These are phyloP conservation scores for Unio delphinus DNA, from an alignment of 2,888 invertebrate species.

Conservation along the genomic window DNA sequence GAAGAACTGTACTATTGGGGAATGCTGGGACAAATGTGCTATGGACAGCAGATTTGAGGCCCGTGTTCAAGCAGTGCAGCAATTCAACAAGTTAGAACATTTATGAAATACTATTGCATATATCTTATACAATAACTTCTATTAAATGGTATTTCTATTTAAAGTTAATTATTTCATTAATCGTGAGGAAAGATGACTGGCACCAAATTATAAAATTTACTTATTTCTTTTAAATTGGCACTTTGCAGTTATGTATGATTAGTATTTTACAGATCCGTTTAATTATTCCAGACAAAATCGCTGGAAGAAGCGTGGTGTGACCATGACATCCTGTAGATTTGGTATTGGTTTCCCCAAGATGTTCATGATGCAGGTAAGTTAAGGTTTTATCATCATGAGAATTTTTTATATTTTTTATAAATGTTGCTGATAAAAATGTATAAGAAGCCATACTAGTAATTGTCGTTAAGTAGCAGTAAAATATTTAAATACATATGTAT, in stretches of 20 bases:
- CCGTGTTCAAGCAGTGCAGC: constrained; percentile 51
- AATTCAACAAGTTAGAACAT: constrained; percentile 65
- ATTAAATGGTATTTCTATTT: not conserved
- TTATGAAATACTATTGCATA: not conserved
- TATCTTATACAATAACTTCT: not conserved
- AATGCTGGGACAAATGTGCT: constrained; percentile 69
- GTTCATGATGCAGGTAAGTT: constrained; percentile 73
- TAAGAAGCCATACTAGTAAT: too few species aligned
- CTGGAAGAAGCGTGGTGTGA: constrained; percentile 81
- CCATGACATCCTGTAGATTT: constrained; percentile 45
- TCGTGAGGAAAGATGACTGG: too few species aligned
- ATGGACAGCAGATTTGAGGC: constrained; percentile 56
- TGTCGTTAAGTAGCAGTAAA: not conserved
- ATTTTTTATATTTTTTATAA: too few species aligned
- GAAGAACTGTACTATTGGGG: constrained; percentile 77
- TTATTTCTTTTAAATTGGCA: too few species aligned
- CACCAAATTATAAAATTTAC: too few species aligned
- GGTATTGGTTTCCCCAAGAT: constrained; percentile 35
- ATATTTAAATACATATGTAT: not conserved
- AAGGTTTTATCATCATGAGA: too few species aligned
- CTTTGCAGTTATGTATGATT: too few species aligned
- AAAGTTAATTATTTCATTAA: too few species aligned
- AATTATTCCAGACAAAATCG: constrained; percentile 79
- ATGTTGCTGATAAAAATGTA: too few species aligned
- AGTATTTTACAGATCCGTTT: not conserved